phyloP scores from a whole-genome alignment of 2,797 vertebrate species.

The Molossus alvarezi region DNA sequence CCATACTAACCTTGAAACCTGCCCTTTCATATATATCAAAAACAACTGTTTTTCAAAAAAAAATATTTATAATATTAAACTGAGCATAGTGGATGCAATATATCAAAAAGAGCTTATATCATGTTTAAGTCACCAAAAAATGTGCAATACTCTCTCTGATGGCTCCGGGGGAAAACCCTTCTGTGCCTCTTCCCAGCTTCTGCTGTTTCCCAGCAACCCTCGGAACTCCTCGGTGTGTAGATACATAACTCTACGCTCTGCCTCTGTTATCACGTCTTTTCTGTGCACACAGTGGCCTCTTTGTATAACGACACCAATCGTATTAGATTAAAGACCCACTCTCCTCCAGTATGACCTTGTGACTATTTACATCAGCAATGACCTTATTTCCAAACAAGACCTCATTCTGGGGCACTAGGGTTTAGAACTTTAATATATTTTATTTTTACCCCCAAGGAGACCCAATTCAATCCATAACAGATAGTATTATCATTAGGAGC shows the following conservation, averaged over 20 bases:
- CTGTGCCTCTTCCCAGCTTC: neutral
- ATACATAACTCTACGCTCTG: neutral
- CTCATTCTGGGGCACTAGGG: neutral
- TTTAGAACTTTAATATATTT: neutral
- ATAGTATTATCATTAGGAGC: neutral
- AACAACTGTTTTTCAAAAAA: constrained; percentile 12
- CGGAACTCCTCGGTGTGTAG: neutral
- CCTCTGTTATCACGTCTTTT: neutral
- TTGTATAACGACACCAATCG: neutral
- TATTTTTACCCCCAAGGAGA: neutral
- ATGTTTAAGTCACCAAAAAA: neutral
- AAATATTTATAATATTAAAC: neutral
- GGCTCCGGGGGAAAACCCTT: neutral
- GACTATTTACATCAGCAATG: neutral
- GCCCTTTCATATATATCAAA: neutral
- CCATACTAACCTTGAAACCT: neutral
- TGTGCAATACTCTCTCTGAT: neutral
- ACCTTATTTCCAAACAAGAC: neutral
- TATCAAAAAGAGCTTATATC: neutral
- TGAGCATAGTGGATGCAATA: neutral
- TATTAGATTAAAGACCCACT: neutral
- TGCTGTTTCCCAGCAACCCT: neutral
- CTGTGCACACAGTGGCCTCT: neutral
- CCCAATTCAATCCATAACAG: neutral
- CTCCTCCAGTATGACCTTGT: neutral